A percentile compares a stretch with the other conserved stretches of the same genome.
phyloP scores from a whole-genome alignment of 2,113 vertebrate species.

The Centrocercus urophasianus region DNA sequence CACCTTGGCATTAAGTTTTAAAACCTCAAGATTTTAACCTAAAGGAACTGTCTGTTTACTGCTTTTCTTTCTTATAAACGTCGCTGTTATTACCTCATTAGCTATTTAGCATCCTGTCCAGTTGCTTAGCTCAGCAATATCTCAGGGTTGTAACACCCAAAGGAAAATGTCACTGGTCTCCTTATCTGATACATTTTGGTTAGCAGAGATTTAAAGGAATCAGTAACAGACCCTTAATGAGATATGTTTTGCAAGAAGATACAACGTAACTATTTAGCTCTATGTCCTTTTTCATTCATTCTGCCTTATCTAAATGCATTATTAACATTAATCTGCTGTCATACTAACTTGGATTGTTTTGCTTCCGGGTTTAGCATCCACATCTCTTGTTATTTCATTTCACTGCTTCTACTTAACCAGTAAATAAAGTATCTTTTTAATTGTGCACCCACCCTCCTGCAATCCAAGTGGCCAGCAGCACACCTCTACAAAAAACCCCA shows the following conservation, averaged over 20 bases:
- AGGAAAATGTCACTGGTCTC: neutral
- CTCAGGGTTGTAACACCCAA: neutral
- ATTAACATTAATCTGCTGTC: constrained; percentile 17
- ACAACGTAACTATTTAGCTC: constrained; percentile 17
- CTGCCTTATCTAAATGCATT: neutral
- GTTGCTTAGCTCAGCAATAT: neutral
- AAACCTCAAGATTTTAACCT: neutral
- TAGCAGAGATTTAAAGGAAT: constrained; percentile 26
- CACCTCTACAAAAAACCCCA: neutral
- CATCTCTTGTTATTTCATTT: neutral
- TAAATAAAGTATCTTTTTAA: neutral
- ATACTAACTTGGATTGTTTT: constrained; percentile 1
- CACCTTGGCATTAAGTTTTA: neutral
- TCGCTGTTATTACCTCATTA: neutral
- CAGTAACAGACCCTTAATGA: neutral
- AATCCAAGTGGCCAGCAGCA: neutral
- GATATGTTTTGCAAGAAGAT: neutral
- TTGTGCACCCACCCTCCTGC: neutral
- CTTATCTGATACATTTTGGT: neutral
- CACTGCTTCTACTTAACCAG: neutral
- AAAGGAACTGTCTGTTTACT: neutral
- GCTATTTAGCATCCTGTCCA: constrained; percentile 6
- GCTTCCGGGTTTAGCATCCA: neutral
- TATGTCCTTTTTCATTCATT: constrained; percentile 28
- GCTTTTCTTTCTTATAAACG: constrained; percentile 12